Evolutionary conservation across 2,888 invertebrate species (phyloP).

Genomic region (Nemoura dubitans): DNA sequence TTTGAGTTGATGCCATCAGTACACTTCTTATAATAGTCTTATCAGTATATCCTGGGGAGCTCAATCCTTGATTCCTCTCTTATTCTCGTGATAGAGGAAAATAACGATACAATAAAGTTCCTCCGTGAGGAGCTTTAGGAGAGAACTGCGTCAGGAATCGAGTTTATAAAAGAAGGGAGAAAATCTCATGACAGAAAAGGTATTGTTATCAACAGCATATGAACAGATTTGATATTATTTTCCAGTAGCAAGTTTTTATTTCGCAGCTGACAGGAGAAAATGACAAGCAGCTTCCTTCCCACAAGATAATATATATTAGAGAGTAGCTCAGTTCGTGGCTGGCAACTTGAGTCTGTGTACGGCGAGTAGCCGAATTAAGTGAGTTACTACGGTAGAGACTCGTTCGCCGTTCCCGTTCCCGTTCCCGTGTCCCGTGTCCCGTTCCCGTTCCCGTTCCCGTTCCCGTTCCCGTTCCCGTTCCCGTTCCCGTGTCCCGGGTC

Average conservation of each 20-base stretch:
- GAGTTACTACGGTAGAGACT: neutral
- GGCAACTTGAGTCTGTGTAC: neutral
- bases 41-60: too few species aligned
- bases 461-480: too few species aligned
- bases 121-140: neutral
- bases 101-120: neutral
- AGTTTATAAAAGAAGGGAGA: neutral
- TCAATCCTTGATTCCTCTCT: neutral
- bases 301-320: slow-evolving; percentile 3
- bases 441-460: too few species aligned
- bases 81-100: neutral
- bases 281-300: slow-evolving; percentile 23
- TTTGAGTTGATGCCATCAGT: neutral
- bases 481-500: neutral
- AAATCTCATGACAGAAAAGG: slow-evolving; percentile 1
- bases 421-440: too few species aligned
- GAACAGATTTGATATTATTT: slow-evolving; percentile 35
- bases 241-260: slow-evolving; percentile 8
- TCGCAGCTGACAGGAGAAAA: slow-evolving; percentile 32
- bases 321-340: neutral
- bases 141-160: slow-evolving; percentile 10
- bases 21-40: neutral
- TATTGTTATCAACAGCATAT: slow-evolving; percentile 30
- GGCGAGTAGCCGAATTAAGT: slow-evolving; percentile 4
- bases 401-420: neutral